A percentile compares a stretch with the other conserved stretches of the same genome.
Evolutionary conservation across 2,113 vertebrate genomes (phyloP).

Genomic region (Chrysemys picta): DNA sequence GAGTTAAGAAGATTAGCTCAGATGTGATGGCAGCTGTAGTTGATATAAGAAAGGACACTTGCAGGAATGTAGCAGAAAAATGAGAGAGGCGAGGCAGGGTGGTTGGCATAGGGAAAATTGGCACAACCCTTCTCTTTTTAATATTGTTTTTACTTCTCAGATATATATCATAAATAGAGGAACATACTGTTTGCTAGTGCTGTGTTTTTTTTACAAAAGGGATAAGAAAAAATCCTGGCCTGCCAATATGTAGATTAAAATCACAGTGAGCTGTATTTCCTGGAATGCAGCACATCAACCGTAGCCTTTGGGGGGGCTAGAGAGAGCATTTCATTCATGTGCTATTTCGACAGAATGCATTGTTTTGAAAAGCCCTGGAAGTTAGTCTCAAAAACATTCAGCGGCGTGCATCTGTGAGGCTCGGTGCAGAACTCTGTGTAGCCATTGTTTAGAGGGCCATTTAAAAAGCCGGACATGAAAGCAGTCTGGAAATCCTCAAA

Average conservation of each 20-base stretch:
- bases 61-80: not conserved
- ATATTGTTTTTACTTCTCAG: not conserved
- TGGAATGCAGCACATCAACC: conserved; percentile 62
- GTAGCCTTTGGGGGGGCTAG: conserved; percentile 39
- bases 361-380: conserved; percentile 65
- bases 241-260: conserved; percentile 28
- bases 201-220: conserved; percentile 42
- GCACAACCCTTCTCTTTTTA: not conserved
- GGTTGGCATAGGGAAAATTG: rapidly evolving
- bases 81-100: not conserved
- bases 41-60: not conserved
- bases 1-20: not conserved
- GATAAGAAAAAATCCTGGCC: not conserved
- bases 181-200: conserved; percentile 39
- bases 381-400: conserved; percentile 31
- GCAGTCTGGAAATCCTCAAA: rapidly evolving
- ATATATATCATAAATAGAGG: not conserved
- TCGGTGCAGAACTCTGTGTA: not conserved
- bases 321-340: conserved; percentile 28
- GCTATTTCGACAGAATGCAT: conserved; percentile 53
- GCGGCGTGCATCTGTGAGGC: conserved; percentile 15
- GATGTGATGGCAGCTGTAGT: not conserved
- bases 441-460: conserved; percentile 36
- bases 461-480: conserved; percentile 34
- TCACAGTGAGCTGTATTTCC: conserved; percentile 56